Base-by-base conservation (phyloP, 2,888 invertebrate genomes). In the Criorhina ranunculi region DNA sequence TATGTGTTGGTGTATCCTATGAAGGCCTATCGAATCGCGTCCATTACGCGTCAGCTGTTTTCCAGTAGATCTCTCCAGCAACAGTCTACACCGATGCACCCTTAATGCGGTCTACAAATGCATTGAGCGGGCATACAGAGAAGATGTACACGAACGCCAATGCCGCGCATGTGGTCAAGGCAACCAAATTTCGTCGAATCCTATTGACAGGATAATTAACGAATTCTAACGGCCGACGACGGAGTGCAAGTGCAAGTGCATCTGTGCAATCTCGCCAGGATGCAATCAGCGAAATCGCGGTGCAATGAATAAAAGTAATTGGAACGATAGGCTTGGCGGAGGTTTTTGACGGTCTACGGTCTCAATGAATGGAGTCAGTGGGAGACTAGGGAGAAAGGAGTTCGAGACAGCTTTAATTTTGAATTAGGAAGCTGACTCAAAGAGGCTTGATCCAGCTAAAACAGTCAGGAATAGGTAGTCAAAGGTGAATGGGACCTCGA, bases 131-230 rank as follows among this genome's bases (percentile, higher is more conserved):
- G 35, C 12, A 8, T 57, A 6, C 9, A 8, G n/a, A 4, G 44
- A 70, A 55, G 70, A 70, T 70, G 73, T 55, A 62, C 66, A 70
- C 80, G 60, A 70, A 85, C 75, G 37, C 69, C 75, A 75, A 79
- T 80, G 75, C 69, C 80, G 42, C 80, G 80, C 51, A 53, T 85
- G 85, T 80, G 85, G 85, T 80, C 70, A 76, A 80, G 64, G 80
- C 85, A 85, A 85, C 85, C 80, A 66, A 85, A 85, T 85, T 80
- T 80, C 80, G 80, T 60, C 70, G 85, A 85, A 80, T 80, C 85
- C 76, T 80, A 85, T 85, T 85, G 85, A 85, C 80, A 85, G 80
- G 80, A 85, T 85, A 85, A 80, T 85, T 85, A 85, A 80, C 85
- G 80, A 85, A 85, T 80, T 80, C 85, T 85, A 85, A 80, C 80